Conservation (phyloP, 2,113 vertebrate species). For the Cervus canadensis region DNA sequence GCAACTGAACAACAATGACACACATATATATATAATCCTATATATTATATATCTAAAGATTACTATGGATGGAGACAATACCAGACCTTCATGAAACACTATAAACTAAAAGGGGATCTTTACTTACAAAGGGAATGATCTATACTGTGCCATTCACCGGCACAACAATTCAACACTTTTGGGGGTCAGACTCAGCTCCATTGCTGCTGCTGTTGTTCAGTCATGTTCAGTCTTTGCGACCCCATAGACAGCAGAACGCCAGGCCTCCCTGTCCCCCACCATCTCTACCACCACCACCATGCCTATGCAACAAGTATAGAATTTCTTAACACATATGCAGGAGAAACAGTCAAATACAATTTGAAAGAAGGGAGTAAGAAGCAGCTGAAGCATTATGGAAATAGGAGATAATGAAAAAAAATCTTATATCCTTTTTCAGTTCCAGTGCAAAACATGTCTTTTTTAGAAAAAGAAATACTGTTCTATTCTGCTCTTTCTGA, state of each 20-base stretch:
- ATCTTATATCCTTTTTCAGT: neutral
- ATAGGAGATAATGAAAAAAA: neutral
- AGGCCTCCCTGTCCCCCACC: neutral
- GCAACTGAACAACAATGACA: neutral
- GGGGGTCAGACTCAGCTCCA: neutral
- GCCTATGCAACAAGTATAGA: neutral
- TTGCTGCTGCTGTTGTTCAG: neutral
- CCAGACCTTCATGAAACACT: neutral
- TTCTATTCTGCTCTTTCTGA: neutral
- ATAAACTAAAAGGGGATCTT: neutral
- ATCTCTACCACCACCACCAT: neutral
- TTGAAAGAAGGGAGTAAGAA: slow-evolving; percentile 17
- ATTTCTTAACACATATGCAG: slow-evolving; percentile 21
- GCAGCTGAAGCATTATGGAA: neutral
- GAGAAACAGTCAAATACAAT: neutral
- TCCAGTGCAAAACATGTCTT: neutral
- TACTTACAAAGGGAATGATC: neutral
- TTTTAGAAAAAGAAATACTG: neutral
- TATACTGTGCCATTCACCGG: neutral
- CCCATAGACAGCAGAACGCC: neutral
- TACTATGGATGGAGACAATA: neutral
- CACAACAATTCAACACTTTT: neutral
- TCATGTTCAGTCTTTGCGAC: neutral
- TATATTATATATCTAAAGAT: neutral
- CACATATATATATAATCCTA: neutral